phyloP scores from a whole-genome alignment of 2,888 invertebrate species.

The Caenorhabditis virilis region DNA sequence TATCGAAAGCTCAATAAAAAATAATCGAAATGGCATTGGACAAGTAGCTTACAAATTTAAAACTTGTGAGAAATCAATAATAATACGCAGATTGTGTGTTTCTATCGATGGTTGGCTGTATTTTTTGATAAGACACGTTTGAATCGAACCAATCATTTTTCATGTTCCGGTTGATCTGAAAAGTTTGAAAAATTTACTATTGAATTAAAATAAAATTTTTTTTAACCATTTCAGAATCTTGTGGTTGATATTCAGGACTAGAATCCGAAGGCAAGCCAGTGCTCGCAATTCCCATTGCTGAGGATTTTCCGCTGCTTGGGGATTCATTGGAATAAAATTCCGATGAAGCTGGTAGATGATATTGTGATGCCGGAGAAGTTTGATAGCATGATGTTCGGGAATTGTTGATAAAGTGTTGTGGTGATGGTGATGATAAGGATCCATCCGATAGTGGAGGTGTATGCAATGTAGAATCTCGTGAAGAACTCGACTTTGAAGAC shows the following conservation, averaged over 20 bases:
- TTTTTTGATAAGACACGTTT: background rate
- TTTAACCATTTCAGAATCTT: conserved; percentile 1
- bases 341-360: too few relatives aligned
- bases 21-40: too few relatives aligned
- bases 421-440: conserved; percentile 29
- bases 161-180: background rate
- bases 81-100: too few relatives aligned
- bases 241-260: conserved; percentile 7
- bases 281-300: too few relatives aligned
- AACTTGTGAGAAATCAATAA: too few relatives aligned
- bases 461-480: conserved; percentile 26
- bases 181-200: background rate
- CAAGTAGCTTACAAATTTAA: too few relatives aligned
- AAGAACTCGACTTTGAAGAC: background rate
- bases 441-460: conserved; percentile 39
- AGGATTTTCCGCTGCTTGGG: too few relatives aligned
- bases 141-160: too few relatives aligned
- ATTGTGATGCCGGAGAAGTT: too few relatives aligned
- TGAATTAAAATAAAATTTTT: background rate
- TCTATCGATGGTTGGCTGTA: background rate
- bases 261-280: conserved; percentile 2
- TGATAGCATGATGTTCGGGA: too few relatives aligned
- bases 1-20: too few relatives aligned
- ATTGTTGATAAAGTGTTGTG: conserved; percentile 29
- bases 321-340: too few relatives aligned